Percentiles rank a stretch among this genome's conserved stretches.
Evolutionary conservation across 2,797 vertebrate genomes (phyloP).

Genomic region (Prionace glauca): DNA sequence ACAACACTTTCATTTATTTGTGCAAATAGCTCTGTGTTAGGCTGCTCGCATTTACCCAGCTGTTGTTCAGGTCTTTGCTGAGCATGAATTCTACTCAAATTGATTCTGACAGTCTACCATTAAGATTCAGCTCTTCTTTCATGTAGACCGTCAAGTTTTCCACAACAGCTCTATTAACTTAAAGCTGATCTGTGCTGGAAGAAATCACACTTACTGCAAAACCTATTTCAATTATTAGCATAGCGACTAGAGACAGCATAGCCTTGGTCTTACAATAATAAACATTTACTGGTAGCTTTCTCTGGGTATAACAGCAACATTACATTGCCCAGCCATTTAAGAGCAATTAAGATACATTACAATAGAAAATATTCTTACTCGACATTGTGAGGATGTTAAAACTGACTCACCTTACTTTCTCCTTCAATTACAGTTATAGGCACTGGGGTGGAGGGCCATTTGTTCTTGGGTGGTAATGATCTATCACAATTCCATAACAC

Average conservation of each 20-base stretch:
- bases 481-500: conserved; percentile 70
- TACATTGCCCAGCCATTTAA: background rate
- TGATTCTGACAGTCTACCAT: background rate
- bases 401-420: conserved; percentile 59
- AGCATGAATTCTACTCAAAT: background rate
- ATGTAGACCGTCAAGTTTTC: background rate
- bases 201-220: background rate
- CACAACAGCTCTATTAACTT: background rate
- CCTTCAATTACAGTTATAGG: conserved; percentile 65
- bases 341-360: background rate
- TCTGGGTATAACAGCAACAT: background rate
- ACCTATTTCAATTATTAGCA: background rate
- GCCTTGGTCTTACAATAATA: background rate
- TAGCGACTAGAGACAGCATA: background rate
- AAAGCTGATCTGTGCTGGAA: background rate
- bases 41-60: background rate
- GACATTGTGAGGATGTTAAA: background rate
- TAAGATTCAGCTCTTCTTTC: background rate
- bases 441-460: conserved; percentile 69
- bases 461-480: conserved; percentile 63
- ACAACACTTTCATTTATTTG: background rate
- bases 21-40: background rate
- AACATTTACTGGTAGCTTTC: background rate
- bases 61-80: background rate
- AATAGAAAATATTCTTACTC: background rate